phyloP scores from a whole-genome alignment of 2,888 invertebrate species.

The Brachyptera risi region DNA sequence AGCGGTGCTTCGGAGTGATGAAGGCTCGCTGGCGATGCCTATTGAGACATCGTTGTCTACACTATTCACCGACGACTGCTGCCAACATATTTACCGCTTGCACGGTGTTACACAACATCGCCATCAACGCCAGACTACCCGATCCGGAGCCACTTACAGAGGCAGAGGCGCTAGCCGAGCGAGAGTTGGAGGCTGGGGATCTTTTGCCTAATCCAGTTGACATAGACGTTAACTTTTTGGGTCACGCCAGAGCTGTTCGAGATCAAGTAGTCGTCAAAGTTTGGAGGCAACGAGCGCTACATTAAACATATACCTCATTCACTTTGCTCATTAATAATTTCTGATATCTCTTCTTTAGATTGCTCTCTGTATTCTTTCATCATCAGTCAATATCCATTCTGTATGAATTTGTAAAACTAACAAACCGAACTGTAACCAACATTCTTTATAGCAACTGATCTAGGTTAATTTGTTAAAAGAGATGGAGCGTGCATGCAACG shows the following conservation, averaged over 20 bases:
- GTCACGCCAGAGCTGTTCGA: neutral
- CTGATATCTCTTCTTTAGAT: too few relatives aligned
- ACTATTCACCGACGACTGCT: conserved; percentile 9
- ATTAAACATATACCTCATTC: too few relatives aligned
- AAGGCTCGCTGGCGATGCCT: conserved; percentile 24
- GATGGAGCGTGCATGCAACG: too few relatives aligned
- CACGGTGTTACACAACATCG: conserved; percentile 18
- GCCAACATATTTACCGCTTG: conserved; percentile 16
- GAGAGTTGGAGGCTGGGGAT: conserved; percentile 3
- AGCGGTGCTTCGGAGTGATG: conserved; percentile 24
- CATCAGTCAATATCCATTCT: too few relatives aligned
- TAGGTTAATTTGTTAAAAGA: too few relatives aligned
- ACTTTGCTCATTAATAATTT: too few relatives aligned
- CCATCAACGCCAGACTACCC: conserved; percentile 7
- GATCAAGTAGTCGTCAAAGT: neutral
- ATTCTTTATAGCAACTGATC: too few relatives aligned
- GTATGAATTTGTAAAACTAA: too few relatives aligned
- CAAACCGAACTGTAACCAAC: too few relatives aligned
- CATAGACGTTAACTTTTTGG: neutral
- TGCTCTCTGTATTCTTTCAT: too few relatives aligned
- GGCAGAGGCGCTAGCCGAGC: neutral
- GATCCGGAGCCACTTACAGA: conserved; percentile 3
- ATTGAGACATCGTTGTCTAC: conserved; percentile 5
- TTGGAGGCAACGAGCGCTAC: neutral
- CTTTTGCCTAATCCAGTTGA: conserved; percentile 1